A percentile compares a stretch with the other conserved stretches of the same genome.
phyloP scores from a whole-genome alignment of 2,888 invertebrate genomes.

The Patella ulyssiponensis region DNA sequence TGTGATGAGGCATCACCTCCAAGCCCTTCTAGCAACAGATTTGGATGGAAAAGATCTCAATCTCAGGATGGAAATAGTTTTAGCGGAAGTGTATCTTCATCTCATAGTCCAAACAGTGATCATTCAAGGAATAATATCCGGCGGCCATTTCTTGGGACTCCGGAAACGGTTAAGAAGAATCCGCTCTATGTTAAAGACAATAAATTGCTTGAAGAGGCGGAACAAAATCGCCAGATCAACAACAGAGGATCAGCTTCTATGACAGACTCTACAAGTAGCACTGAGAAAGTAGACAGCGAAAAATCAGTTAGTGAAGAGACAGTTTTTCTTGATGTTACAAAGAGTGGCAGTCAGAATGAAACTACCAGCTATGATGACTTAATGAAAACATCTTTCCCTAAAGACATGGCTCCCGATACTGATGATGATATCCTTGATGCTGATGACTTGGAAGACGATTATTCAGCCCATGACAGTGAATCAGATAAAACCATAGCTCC shows the following conservation, averaged over 20 bases:
- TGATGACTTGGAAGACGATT: conserved; percentile 30
- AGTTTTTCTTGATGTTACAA: neutral
- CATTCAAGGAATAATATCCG: neutral
- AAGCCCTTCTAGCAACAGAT: neutral
- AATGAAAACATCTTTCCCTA: conserved; percentile 58
- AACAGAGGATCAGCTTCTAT: conserved; percentile 18
- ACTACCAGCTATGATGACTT: conserved; percentile 37
- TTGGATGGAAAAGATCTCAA: conserved; percentile 79
- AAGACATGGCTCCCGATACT: conserved; percentile 29
- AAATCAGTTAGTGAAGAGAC: conserved; percentile 35
- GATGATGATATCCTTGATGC: conserved; percentile 34
- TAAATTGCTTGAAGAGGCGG: conserved; percentile 37
- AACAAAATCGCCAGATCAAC: conserved; percentile 16
- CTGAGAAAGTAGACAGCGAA: conserved; percentile 41
- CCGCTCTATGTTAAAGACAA: conserved; percentile 31
- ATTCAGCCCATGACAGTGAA: conserved; percentile 26
- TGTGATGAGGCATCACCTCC: conserved; percentile 41
- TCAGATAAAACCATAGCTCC: conserved; percentile 26
- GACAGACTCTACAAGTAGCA: conserved; percentile 33
- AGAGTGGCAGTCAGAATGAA: conserved; percentile 13
- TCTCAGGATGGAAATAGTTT: conserved; percentile 72
- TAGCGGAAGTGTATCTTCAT: neutral
- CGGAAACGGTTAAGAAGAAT: conserved; percentile 27
- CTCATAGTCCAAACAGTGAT: conserved; percentile 10
- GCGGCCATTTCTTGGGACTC: conserved; percentile 28